Base-by-base conservation (phyloP, 2,113 vertebrate genomes). In the Eulacestoma nigropectus region DNA sequence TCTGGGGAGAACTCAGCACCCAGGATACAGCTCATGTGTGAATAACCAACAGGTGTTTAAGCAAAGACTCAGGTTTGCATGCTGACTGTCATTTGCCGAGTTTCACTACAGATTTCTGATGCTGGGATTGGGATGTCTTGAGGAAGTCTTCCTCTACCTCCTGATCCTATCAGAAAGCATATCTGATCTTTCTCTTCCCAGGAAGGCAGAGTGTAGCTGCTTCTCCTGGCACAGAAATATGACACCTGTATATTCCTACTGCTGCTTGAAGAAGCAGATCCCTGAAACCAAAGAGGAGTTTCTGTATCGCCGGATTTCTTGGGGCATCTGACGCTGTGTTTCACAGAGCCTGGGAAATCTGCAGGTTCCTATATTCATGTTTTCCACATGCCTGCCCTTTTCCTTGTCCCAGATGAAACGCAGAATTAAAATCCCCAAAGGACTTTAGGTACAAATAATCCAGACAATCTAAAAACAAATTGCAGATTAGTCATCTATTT, bases 11-110 rank as follows among this genome's bases (percentile, higher is more conserved):
- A 21, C 78, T 35, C 50, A 32, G 75, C 89, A 84, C 95, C 87
- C 50, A 65, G 74, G 90, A 87, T 47, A 11, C 12, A 63, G 35
- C 7, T 84, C 6, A 18, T 18, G 35, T 75, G 67, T 41, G 52
- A 78, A 50, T 13, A 37, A 11, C 53, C 52, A 96, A 57, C 97
- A 98, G 97, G 97, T 97, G 97, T 56, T 90, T 79, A 57, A 46
- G 53, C 57, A 90, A 63, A 70, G 65, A 33, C 23, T 7, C 30
- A 44, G 18, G 12, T 81, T 77, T 90, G 30, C 64, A 32, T 5
- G 29, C 47, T 80, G 85, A 72, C 20, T 77, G n/a, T 37, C 49
- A 10, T 39, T 60, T 60, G 64, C 21, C 60, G n/a, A 60, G 47
- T 39, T 78, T 75, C 72, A 25, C 13, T 56, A 47, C 1, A 5